Evolutionary conservation across 2,797 vertebrate genomes (phyloP).

Genomic region (Brachymystax lenok): DNA sequence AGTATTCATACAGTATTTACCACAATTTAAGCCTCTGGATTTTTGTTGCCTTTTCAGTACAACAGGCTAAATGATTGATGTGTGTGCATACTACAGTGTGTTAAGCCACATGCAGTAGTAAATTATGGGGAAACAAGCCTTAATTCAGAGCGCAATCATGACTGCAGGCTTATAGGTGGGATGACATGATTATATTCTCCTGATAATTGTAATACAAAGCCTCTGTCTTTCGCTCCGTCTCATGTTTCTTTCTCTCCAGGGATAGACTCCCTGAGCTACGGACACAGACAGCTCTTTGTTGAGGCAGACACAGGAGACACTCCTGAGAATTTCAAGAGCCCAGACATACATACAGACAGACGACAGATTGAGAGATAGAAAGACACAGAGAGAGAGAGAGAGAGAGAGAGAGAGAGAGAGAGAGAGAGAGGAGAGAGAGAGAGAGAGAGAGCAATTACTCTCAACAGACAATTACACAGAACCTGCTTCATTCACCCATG

Average conservation of each 20-base stretch:
- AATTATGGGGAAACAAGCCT: not conserved
- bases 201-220: not conserved
- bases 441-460: not conserved
- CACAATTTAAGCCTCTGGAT: no score
- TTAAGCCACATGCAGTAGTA: not conserved
- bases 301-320: slow-evolving; percentile 5
- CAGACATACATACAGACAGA: not conserved
- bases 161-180: not conserved
- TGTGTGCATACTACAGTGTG: not conserved
- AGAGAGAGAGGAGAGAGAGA: no score
- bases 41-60: not conserved
- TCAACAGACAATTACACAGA: not conserved
- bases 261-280: slow-evolving; percentile 3
- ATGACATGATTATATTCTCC: not conserved
- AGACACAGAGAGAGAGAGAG: no score
- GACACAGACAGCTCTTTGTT: slow-evolving; percentile 15
- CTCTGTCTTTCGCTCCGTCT: not conserved
- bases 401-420: no score
- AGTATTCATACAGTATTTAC: not conserved
- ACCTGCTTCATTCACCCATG: not conserved
- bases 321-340: not conserved
- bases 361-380: no score
- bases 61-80: not conserved
- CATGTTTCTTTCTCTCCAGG: not conserved
- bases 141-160: not conserved